Conservation (phyloP, 2,888 invertebrate species). For the Ophraella communa region DNA sequence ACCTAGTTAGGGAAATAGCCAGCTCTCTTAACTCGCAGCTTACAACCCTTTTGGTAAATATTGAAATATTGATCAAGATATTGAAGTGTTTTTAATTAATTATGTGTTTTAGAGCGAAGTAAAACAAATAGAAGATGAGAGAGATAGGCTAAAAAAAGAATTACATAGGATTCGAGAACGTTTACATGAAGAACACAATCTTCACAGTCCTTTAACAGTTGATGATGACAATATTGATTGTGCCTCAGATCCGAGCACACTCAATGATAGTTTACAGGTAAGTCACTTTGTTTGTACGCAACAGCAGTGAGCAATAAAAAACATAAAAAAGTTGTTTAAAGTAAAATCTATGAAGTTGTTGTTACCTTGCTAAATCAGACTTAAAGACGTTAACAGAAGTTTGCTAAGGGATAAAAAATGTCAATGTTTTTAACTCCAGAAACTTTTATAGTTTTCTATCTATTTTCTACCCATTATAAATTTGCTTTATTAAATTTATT, state of each 20-base stretch:
- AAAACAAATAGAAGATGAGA: constrained; percentile 77
- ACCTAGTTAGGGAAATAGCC: constrained; percentile 69
- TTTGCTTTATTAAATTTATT: no score
- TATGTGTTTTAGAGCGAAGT: constrained; percentile 68
- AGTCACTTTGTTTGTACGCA: not conserved
- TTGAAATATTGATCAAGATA: not conserved
- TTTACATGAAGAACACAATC: constrained; percentile 64
- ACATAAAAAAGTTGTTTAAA: not conserved
- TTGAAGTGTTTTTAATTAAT: constrained; percentile 2
- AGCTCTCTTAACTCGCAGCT: constrained; percentile 70
- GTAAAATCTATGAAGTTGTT: no score
- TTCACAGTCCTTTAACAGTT: constrained; percentile 57
- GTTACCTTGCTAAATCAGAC: no score
- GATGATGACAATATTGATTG: constrained; percentile 38
- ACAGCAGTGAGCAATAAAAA: not conserved
- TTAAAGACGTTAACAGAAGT: no score
- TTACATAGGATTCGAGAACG: constrained; percentile 75
- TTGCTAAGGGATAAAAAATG: no score
- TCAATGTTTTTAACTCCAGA: no score
- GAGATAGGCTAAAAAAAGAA: constrained; percentile 75
- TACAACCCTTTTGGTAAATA: constrained; percentile 71
- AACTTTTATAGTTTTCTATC: no score
- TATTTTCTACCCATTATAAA: no score
- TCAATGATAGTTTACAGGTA: constrained; percentile 35
- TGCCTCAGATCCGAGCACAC: constrained; percentile 32